Percentiles rank a stretch among this genome's conserved stretches.
Evolutionary conservation across 53 echinoderm and acorn worm genomes (phyloP).

Genomic region (Hippasteria phrygiana): DNA sequence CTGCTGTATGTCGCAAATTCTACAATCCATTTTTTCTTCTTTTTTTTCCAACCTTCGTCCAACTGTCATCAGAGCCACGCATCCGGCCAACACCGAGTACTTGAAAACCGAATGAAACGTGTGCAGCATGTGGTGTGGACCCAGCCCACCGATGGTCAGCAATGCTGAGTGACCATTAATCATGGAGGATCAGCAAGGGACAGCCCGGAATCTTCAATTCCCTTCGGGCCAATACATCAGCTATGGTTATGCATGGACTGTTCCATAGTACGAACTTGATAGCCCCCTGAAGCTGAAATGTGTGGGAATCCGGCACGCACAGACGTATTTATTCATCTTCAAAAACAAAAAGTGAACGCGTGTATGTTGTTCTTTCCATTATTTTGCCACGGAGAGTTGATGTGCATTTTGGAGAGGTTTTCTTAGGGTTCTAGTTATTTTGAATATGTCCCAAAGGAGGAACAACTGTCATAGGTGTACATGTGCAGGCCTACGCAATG

Average conservation of each 20-base stretch:
- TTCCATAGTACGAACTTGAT: neutral
- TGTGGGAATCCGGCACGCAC: conserved; percentile 8
- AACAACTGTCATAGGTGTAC: conserved; percentile 36
- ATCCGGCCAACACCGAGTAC: neutral
- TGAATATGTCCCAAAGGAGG: neutral
- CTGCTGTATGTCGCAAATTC: neutral
- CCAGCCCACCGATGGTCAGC: conserved; percentile 24
- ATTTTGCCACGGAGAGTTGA: conserved; percentile 7
- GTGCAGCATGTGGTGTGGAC: conserved; percentile 22
- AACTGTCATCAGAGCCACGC: no score
- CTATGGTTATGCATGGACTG: neutral
- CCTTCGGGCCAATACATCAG: conserved; percentile 22
- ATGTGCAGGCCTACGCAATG: neutral
- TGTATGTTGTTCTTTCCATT: neutral
- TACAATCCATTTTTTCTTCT: neutral
- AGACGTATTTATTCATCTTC: neutral
- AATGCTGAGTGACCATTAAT: conserved; percentile 47
- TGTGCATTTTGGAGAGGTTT: neutral
- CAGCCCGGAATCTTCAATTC: conserved; percentile 24
- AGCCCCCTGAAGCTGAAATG: conserved; percentile 20
- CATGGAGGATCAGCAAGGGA: conserved; percentile 25
- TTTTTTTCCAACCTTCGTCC: neutral
- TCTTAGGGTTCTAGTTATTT: conserved; percentile 17
- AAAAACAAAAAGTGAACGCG: neutral
- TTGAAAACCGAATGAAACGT: neutral